Percentiles rank a stretch among this genome's conserved stretches.
These are phyloP conservation scores for Antechinus flavipes DNA, from an alignment of 2,113 vertebrate species.

Conservation along the genomic window DNA sequence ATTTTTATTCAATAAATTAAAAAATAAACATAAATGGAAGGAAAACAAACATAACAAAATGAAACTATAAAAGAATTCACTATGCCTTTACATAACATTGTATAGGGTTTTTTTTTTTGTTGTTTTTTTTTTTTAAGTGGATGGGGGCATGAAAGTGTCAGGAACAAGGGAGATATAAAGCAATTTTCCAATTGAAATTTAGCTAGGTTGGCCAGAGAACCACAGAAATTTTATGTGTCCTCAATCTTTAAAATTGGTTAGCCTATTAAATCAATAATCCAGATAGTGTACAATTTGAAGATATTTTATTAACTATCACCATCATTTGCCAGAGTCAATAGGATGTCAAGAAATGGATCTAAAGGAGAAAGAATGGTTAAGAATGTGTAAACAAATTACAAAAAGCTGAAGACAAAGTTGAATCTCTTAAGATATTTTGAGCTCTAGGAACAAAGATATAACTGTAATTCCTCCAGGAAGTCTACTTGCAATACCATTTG, in stretches of 20 bases:
- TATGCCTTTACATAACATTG: not conserved
- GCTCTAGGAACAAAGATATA: not conserved
- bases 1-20: too few relatives aligned
- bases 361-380: constrained; percentile 12
- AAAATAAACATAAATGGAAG: not conserved
- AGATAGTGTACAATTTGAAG: constrained; percentile 20
- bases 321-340: not conserved
- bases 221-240: constrained; percentile 19
- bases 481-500: not conserved
- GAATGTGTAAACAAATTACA: constrained; percentile 10
- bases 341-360: constrained; percentile 12
- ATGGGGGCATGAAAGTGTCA: not conserved
- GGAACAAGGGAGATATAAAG: constrained; percentile 20
- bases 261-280: not conserved
- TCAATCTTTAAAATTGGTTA: constrained; percentile 52
- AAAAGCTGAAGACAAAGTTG: not conserved
- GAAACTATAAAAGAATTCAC: not conserved
- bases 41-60: not conserved
- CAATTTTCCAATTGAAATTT: constrained; percentile 46
- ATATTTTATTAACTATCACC: constrained; percentile 31
- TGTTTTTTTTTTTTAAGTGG: not conserved
- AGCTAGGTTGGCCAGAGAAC: constrained; percentile 2
- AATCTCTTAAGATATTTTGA: not conserved
- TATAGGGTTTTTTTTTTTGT: not conserved
- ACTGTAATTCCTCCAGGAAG: not conserved